Base-by-base conservation (phyloP, 1,140 invertebrate genomes). In the Panulirus ornatus region DNA sequence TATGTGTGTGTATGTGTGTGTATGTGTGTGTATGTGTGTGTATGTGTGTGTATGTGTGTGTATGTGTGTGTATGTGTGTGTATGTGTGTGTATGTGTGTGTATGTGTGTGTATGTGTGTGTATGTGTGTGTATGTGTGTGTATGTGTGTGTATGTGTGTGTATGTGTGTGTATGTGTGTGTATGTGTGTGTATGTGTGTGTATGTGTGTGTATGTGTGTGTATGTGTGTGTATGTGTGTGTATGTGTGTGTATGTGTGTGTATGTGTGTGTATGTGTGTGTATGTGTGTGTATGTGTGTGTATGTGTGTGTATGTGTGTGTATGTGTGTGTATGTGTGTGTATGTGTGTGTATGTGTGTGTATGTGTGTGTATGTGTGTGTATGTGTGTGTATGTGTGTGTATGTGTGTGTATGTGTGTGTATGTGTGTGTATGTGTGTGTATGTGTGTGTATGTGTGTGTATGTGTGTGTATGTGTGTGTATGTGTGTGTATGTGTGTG, bases 61-160 rank as follows among this genome's bases (percentile, higher is more conserved):
- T 78, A 42, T 40, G 40, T 73, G 11, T 36, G 3, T 1, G 30
- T 73, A 38, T 27, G 38, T 16, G 30, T 73, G 14, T 16, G 6
- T 38, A n/a, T n/a, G n/a, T n/a, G 36, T 71, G 27, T 71, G 36
- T 71, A 30, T 71, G 36, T 71, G 27, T 71, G 36, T 71, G 27
- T 71, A 30, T 71, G 27, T 71, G 36, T 71, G 27, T 71, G 40
- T 75, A 75, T 75, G 40, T 75, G 38, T 75, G 40, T 75, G 38
- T 75, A 27, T 75, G n/a, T 75, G 9, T 75, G 38, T 75, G n/a
- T 75, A 75, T 75, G n/a, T 75, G 14, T 75, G n/a, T 75, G 27
- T 27, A 71, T 71, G 27, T 71, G 27, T 71, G 27, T 71, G 27
- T 71, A 71, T 27, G 27, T 71, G 27, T 71, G 27, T 27, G 27